These are phyloP conservation scores for Platygyra sinensis DNA, from an alignment of 64 coral and sea anemone genomes.

Conservation along the genomic window DNA sequence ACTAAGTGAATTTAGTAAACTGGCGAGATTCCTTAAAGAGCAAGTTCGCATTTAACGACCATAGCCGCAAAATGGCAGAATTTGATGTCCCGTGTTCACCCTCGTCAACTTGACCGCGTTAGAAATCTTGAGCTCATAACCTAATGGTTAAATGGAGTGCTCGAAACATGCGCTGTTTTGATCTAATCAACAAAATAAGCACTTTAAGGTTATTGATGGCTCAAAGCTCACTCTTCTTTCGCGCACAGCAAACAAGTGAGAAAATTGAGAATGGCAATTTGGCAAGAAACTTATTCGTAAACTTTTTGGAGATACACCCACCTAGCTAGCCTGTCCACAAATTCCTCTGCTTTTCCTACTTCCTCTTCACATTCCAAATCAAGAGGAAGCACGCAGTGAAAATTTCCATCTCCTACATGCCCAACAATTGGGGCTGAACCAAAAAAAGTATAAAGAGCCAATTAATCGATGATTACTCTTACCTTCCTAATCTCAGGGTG, in stretches of 20 bases:
- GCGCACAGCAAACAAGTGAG: too few species aligned
- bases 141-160: too few species aligned
- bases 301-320: not conserved
- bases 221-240: not conserved
- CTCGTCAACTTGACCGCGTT: too few species aligned
- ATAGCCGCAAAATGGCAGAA: too few species aligned
- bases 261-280: not conserved
- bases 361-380: conserved; percentile 59
- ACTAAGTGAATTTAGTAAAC: too few species aligned
- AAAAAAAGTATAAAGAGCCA: not conserved
- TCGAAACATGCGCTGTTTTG: too few species aligned
- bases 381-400: conserved; percentile 56
- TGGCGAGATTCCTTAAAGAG: too few species aligned
- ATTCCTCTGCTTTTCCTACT: conserved; percentile 33
- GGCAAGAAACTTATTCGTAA: not conserved
- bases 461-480: not conserved
- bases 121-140: too few species aligned
- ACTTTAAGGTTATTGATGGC: too few species aligned
- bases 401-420: conserved; percentile 89
- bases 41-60: too few species aligned
- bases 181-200: too few species aligned
- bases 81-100: too few species aligned
- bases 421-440: conserved; percentile 65
- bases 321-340: conserved; percentile 56
- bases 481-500: conserved; percentile 58